phyloP scores from a whole-genome alignment of 2,888 invertebrate genomes.

The Trypoxylon attenuatum region DNA sequence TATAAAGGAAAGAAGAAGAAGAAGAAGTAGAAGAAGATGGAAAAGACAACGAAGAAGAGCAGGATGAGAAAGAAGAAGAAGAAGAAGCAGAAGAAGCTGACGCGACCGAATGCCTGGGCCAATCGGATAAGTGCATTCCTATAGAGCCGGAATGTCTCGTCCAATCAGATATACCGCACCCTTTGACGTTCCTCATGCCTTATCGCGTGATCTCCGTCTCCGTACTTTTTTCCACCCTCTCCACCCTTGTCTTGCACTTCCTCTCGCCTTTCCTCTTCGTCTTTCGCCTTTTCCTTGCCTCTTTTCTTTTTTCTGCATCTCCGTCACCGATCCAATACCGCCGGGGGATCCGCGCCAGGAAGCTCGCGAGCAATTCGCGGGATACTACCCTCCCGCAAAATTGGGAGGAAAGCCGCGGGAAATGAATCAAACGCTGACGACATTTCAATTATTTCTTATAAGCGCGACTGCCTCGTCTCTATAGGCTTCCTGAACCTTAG shows the following conservation, averaged over 20 bases:
- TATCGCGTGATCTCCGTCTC: constrained; percentile 66
- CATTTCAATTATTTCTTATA: constrained; percentile 73
- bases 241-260: constrained; percentile 42
- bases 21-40: too few relatives aligned
- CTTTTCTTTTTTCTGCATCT: constrained; percentile 7
- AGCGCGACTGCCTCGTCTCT: constrained; percentile 38
- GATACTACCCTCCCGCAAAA: constrained; percentile 69
- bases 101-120: constrained; percentile 70
- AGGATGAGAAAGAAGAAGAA: not conserved
- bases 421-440: constrained; percentile 72
- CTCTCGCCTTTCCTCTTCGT: constrained; percentile 7
- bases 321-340: not conserved
- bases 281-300: constrained; percentile 2
- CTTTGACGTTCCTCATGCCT: constrained; percentile 73
- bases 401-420: constrained; percentile 67
- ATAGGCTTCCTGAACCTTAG: too few relatives aligned
- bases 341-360: constrained; percentile 35
- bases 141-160: constrained; percentile 65
- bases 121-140: constrained; percentile 74
- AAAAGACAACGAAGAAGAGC: not conserved
- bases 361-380: constrained; percentile 46
- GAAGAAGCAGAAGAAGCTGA: constrained; percentile 66
- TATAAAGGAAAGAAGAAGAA: constrained; percentile 35
- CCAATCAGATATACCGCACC: constrained; percentile 71
- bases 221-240: constrained; percentile 18